A percentile compares a stretch with the other conserved stretches of the same genome.
Evolutionary conservation across 2,113 vertebrate genomes (phyloP).

Genomic region (Climacteris rufus): DNA sequence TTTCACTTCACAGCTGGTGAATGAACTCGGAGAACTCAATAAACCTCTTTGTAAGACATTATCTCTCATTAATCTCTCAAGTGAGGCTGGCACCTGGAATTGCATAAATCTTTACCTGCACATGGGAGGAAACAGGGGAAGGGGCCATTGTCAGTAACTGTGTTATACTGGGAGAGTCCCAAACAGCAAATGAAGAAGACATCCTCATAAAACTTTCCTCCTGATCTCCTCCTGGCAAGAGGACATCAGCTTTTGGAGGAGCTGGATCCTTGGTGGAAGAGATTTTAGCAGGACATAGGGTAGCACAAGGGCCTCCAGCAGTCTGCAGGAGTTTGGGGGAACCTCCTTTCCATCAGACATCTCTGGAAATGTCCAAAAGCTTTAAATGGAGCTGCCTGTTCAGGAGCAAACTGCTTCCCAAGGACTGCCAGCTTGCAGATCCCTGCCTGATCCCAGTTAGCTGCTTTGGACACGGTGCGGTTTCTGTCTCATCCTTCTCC

Average conservation of each 20-base stretch:
- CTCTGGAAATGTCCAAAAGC: neutral
- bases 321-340: fast-evolving
- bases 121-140: neutral
- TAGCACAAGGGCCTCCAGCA: neutral
- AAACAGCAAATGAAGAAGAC: neutral
- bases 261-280: neutral
- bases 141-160: neutral
- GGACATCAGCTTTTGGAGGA: neutral
- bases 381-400: neutral
- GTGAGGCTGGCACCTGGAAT: conserved; percentile 31
- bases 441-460: neutral
- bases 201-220: neutral
- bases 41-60: conserved; percentile 54
- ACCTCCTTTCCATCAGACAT: neutral
- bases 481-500: neutral
- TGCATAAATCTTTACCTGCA: conserved; percentile 27
- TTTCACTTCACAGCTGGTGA: conserved; percentile 60
- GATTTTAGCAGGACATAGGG: neutral
- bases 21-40: conserved; percentile 41
- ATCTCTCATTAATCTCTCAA: conserved; percentile 45
- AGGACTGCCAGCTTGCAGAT: neutral
- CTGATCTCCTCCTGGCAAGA: neutral
- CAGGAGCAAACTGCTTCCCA: neutral
- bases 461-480: fast-evolving
- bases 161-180: neutral